These are phyloP conservation scores for Pangasius sanitwongsei DNA, from an alignment of 2,797 vertebrate species.

Conservation along the genomic window DNA sequence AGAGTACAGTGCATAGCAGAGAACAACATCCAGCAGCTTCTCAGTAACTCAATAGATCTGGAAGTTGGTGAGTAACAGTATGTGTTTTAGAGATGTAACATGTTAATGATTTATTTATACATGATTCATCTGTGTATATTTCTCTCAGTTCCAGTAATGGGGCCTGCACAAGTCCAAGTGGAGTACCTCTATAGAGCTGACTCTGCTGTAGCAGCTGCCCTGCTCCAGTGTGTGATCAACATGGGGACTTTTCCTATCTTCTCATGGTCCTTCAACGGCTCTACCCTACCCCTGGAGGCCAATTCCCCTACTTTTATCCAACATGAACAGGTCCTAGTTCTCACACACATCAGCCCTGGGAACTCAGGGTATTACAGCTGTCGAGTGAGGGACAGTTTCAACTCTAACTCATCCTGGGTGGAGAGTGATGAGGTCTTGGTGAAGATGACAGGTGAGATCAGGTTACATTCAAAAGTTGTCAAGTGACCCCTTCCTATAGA, in stretches of 20 bases:
- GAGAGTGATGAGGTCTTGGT: constrained; percentile 67
- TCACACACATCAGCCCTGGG: constrained; percentile 56
- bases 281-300: constrained; percentile 57
- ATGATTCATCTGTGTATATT: neutral
- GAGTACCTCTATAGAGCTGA: constrained; percentile 68
- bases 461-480: neutral
- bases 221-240: constrained; percentile 65
- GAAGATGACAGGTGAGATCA: constrained; percentile 64
- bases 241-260: constrained; percentile 73
- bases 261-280: constrained; percentile 71
- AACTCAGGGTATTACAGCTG: constrained; percentile 73
- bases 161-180: constrained; percentile 64
- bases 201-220: constrained; percentile 54
- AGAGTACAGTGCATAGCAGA: constrained; percentile 63
- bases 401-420: constrained; percentile 68
- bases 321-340: constrained; percentile 60
- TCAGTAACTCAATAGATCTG: constrained; percentile 68
- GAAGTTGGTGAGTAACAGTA: constrained; percentile 70
- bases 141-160: constrained; percentile 71
- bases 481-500: neutral
- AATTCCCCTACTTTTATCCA: constrained; percentile 38
- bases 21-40: constrained; percentile 65
- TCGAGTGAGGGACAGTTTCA: constrained; percentile 72
- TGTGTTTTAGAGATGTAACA: neutral
- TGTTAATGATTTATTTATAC: neutral